These are phyloP conservation scores for Ptychodera flava DNA, from an alignment of 35 echinoderm and acorn worm species.

Conservation along the genomic window DNA sequence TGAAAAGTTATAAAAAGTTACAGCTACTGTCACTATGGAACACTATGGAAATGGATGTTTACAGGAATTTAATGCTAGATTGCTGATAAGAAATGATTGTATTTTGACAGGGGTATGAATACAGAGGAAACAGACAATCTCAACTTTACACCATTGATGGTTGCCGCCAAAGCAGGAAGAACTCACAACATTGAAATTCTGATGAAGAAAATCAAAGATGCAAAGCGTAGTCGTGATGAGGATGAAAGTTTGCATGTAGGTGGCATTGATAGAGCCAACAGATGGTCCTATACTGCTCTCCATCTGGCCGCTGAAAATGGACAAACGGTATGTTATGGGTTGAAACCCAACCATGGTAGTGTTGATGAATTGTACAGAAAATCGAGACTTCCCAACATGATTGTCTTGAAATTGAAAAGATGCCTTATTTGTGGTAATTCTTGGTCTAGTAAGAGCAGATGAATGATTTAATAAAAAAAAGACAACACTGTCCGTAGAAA, in stretches of 20 bases:
- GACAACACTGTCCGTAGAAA: too few relatives aligned
- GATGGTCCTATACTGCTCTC: slow-evolving; percentile 35
- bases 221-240: background rate
- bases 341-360: too few relatives aligned
- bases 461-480: too few relatives aligned
- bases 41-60: too few relatives aligned
- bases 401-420: too few relatives aligned
- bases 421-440: too few relatives aligned
- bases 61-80: too few relatives aligned
- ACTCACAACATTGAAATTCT: slow-evolving; percentile 57
- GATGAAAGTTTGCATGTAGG: background rate
- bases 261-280: background rate
- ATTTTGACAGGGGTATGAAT: background rate
- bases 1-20: too few relatives aligned
- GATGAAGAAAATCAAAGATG: slow-evolving; percentile 40
- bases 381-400: too few relatives aligned
- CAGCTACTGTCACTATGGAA: too few relatives aligned
- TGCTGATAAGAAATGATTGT: background rate
- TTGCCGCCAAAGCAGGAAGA: slow-evolving; percentile 48
- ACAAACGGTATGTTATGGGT: slow-evolving; percentile 73
- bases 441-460: too few relatives aligned
- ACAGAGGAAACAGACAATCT: slow-evolving; percentile 47
- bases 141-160: slow-evolving; percentile 58
- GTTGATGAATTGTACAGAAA: too few relatives aligned
- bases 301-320: slow-evolving; percentile 83